A percentile compares a stretch with the other conserved stretches of the same genome.
Evolutionary conservation across 2,888 invertebrate species (phyloP).

Genomic region (Campopleginae sp.): DNA sequence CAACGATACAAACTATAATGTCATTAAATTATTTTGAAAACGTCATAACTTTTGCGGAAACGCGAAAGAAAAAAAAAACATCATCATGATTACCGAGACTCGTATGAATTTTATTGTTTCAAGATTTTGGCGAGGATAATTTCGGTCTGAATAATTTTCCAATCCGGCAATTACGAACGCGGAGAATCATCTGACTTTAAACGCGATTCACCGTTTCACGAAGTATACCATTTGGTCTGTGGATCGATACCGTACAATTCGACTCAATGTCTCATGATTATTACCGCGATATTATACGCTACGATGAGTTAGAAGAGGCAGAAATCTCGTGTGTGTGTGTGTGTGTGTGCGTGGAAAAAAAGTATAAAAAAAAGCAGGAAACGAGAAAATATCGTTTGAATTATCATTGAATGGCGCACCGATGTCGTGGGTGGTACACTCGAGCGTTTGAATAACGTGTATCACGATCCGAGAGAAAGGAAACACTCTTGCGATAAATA

Average conservation of each 20-base stretch:
- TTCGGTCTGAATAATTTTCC: neutral
- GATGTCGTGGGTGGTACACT: slow-evolving; percentile 56
- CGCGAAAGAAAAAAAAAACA: neutral
- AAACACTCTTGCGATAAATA: slow-evolving; percentile 60
- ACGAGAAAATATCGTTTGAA: slow-evolving; percentile 47
- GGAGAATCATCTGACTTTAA: neutral
- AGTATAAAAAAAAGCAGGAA: slow-evolving; percentile 16
- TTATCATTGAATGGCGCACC: slow-evolving; percentile 59
- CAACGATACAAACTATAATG: no score
- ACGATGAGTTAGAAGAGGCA: slow-evolving; percentile 17
- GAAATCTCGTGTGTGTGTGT: no score
- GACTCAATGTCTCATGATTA: slow-evolving; percentile 35
- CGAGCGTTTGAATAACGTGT: slow-evolving; percentile 53
- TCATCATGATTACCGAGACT: neutral
- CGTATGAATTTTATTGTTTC: neutral
- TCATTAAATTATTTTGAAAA: no score
- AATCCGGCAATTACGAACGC: neutral
- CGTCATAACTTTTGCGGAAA: neutral
- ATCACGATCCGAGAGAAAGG: slow-evolving; percentile 45
- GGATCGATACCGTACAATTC: slow-evolving; percentile 45
- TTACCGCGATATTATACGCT: slow-evolving; percentile 18
- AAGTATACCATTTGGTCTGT: slow-evolving; percentile 10
- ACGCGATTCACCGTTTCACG: slow-evolving; percentile 20
- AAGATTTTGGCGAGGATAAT: neutral
- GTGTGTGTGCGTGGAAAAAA: neutral